phyloP scores from a whole-genome alignment of 2,113 vertebrate genomes.

The Ceyx cyanopectus region DNA sequence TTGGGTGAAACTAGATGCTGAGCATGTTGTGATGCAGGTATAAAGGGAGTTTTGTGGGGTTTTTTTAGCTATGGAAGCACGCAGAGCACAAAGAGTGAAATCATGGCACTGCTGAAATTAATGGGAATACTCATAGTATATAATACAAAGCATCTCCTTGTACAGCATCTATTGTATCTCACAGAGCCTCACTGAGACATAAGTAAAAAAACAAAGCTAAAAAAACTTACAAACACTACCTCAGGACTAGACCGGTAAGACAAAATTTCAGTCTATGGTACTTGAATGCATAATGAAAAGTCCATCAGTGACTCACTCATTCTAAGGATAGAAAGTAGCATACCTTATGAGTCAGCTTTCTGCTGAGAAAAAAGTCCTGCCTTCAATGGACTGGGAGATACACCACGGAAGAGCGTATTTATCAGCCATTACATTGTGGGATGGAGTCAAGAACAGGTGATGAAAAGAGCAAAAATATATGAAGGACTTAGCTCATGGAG shows the following conservation, averaged over 20 bases:
- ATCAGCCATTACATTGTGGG: constrained; percentile 16
- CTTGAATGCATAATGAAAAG: constrained; percentile 63
- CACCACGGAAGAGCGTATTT: background rate
- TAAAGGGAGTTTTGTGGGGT: background rate
- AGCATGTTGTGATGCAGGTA: background rate
- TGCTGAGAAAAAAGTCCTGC: constrained; percentile 41
- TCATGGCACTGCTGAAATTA: background rate
- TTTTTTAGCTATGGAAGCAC: background rate
- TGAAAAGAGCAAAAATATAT: constrained; percentile 24
- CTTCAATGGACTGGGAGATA: constrained; percentile 30
- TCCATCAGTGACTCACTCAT: constrained; percentile 68
- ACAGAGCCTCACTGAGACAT: background rate
- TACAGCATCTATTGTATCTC: background rate
- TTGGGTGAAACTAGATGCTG: background rate
- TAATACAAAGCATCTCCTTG: background rate
- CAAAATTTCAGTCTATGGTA: constrained; percentile 32
- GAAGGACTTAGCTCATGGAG: constrained; percentile 2
- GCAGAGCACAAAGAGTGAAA: background rate
- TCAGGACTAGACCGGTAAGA: background rate
- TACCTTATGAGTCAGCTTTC: constrained; percentile 54
- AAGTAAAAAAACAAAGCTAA: constrained; percentile 46
- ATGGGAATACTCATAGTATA: background rate
- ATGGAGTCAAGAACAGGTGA: background rate
- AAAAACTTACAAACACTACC: constrained; percentile 22
- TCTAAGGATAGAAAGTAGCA: constrained; percentile 62